Evolutionary conservation across 37 sponge, comb jelly and placozoan genomes (phyloP).

Genomic region (Petrosia ficiformis): DNA sequence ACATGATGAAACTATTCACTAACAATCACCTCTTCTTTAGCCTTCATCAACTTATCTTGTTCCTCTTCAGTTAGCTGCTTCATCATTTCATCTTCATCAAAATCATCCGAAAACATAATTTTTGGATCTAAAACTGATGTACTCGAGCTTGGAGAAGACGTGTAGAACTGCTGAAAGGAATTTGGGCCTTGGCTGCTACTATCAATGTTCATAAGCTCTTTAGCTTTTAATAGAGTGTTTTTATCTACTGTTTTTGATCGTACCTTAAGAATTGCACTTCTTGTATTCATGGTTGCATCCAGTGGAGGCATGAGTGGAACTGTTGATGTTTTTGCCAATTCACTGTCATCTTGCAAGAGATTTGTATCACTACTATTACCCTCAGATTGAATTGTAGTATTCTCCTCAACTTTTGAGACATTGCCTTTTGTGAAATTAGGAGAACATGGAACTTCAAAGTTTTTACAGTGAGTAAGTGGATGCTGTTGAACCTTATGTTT

Average conservation of each 20-base stretch:
- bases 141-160: neutral
- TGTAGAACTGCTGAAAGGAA: conserved; percentile 33
- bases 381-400: neutral
- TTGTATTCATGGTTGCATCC: neutral
- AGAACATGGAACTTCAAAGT: neutral
- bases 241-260: conserved; percentile 18
- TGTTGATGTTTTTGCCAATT: neutral
- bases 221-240: conserved; percentile 27
- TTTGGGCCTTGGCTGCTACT: conserved; percentile 15
- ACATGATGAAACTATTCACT: too few species aligned
- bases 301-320: conserved; percentile 4
- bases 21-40: neutral
- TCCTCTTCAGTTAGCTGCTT: neutral
- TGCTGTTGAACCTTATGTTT: neutral
- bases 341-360: neutral
- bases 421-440: neutral
- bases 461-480: neutral
- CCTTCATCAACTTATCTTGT: neutral
- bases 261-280: neutral
- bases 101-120: neutral
- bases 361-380: neutral
- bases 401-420: neutral
- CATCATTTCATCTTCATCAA: conserved; percentile 5
- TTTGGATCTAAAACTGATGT: neutral
- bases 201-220: conserved; percentile 24